Base-by-base conservation (phyloP, 2,113 vertebrate species). In the Etheostoma spectabile region DNA sequence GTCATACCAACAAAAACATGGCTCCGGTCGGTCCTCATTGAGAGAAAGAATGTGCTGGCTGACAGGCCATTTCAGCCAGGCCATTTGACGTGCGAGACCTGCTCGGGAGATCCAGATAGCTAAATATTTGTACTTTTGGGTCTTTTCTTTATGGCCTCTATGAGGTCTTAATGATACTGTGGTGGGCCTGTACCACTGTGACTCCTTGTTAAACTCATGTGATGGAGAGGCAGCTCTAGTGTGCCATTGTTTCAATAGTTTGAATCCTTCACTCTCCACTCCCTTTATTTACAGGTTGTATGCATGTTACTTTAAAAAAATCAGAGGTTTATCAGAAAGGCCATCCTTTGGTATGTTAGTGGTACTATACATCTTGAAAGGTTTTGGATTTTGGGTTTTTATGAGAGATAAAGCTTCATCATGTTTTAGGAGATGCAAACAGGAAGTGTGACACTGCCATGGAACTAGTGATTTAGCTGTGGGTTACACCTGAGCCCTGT, bases 1-100 rank as follows among this genome's bases (percentile, higher is more conserved):
- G 88, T 87, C 88, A 84, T 82, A 90, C 88, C 91, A 93, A 93
- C 88, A 92, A 87, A 93, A 94, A 93, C 90, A 94, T 60, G 79
- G 86, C 86, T 86, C 83, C 6, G 53, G 38, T 88, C 72, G 22
- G 86, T 84, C 79, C 74, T 84, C 80, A 79, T 45, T 82, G 80
- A 88, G 80, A 52, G 85, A 65, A 91, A 71, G 90, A 94, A 94
- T 93, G 92, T 92, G 68, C 84, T 89, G 69, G 88, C 86, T 93
- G 93, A 94, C 93, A 93, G 92, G 74, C 61, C 42, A 16, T 93
- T 94, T 95, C 91, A 94, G 72, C 68, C 71, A 85, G 88, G 76
- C 70, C 77, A 35, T 91, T 86, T 92, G 74, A 94, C 88, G 85
- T 90, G 79, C 89, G 86, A 79, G 89, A 85, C 70, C 86, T 55